Conservation (phyloP, 2,888 invertebrate species). For the Amaurobius ferox region DNA sequence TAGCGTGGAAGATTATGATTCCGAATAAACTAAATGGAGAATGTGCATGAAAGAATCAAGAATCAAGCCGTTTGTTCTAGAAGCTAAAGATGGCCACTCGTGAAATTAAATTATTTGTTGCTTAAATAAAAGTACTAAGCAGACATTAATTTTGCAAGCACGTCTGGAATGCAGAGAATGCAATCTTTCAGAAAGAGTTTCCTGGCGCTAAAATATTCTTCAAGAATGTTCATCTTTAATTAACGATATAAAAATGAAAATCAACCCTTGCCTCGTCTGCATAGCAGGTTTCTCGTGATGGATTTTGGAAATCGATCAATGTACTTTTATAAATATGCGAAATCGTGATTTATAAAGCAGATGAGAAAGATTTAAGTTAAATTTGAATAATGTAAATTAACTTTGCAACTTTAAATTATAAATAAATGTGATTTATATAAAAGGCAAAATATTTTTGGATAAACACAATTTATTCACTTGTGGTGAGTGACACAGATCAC, state of each 20-base stretch:
- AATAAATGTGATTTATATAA: too few species aligned
- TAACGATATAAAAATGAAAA: slow-evolving; percentile 1
- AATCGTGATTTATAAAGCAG: too few species aligned
- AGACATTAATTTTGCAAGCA: neutral
- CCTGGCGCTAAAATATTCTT: neutral
- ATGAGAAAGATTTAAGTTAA: too few species aligned
- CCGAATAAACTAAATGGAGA: neutral
- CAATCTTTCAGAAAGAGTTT: neutral
- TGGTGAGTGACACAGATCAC: too few species aligned
- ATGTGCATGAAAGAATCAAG: too few species aligned
- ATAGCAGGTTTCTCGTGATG: neutral
- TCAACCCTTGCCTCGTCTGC: neutral
- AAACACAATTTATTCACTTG: too few species aligned
- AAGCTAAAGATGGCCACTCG: neutral
- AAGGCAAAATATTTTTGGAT: too few species aligned
- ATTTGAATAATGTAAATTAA: too few species aligned
- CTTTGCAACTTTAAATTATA: too few species aligned
- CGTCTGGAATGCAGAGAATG: neutral
- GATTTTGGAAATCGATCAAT: neutral
- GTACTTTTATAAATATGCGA: too few species aligned
- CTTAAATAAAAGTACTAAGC: neutral
- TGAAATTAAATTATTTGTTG: neutral
- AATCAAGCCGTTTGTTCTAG: too few species aligned
- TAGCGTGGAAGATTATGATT: neutral
- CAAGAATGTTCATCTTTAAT: neutral